phyloP scores from a whole-genome alignment of 2,113 vertebrate genomes.

The Dasyornis broadbenti region DNA sequence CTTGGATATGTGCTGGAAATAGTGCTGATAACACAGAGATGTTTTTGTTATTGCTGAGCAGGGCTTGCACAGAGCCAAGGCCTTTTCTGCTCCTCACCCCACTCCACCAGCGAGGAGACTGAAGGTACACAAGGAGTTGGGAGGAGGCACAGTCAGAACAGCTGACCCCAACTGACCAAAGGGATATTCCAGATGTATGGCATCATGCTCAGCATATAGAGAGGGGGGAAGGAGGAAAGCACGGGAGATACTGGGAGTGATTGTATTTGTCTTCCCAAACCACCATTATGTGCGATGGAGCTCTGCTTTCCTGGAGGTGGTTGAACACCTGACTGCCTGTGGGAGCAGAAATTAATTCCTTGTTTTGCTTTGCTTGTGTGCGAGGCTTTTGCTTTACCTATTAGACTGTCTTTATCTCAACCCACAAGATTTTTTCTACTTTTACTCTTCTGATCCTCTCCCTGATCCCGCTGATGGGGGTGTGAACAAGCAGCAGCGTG shows the following conservation, averaged over 20 bases:
- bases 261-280: background rate
- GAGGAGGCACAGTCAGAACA: background rate
- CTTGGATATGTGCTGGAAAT: background rate
- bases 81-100: background rate
- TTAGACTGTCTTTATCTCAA: background rate
- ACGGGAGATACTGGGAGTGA: background rate
- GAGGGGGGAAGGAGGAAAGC: background rate
- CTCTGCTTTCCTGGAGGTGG: background rate
- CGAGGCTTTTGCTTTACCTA: background rate
- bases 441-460: background rate
- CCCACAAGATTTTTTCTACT: background rate
- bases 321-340: background rate
- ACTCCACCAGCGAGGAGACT: background rate
- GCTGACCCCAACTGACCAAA: background rate
- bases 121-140: background rate
- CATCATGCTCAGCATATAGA: background rate
- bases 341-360: background rate
- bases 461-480: background rate
- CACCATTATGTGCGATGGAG: background rate
- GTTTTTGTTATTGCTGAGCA: background rate
- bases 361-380: background rate
- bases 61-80: background rate
- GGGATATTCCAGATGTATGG: background rate
- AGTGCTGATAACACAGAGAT: background rate
- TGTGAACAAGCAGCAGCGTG: background rate